Percentiles rank a stretch among this genome's conserved stretches.
phyloP scores from a whole-genome alignment of 2,888 invertebrate species.

The Lottia gigantea region DNA sequence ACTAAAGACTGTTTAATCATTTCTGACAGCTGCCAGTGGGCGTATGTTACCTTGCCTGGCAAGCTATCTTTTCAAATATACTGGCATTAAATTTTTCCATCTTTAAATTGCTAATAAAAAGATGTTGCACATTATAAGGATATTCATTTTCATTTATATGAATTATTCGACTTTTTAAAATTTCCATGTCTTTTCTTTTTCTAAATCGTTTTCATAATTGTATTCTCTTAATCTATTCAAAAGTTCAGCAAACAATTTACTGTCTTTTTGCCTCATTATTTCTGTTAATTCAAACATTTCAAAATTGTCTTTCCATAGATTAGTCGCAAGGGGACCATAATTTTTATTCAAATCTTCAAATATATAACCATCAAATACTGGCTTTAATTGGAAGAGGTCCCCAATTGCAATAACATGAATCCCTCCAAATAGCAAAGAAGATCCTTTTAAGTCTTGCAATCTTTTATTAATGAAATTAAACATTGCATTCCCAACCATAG shows the following conservation, averaged over 20 bases:
- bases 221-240: slow-evolving; percentile 38
- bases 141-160: slow-evolving; percentile 18
- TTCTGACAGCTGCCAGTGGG: no score
- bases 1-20: no score
- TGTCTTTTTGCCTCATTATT: slow-evolving; percentile 38
- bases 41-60: no score
- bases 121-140: slow-evolving; percentile 25
- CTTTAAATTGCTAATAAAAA: slow-evolving; percentile 32
- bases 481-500: slow-evolving; percentile 34
- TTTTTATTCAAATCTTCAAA: slow-evolving; percentile 24
- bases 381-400: slow-evolving; percentile 34
- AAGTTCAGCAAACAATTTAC: slow-evolving; percentile 35
- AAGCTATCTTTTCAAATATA: no score
- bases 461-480: slow-evolving; percentile 27
- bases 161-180: slow-evolving; percentile 25
- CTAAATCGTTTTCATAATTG: slow-evolving; percentile 21
- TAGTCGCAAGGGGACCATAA: slow-evolving; percentile 30
- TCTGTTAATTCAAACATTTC: slow-evolving; percentile 34
- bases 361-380: slow-evolving; percentile 31
- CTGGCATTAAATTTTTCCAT: slow-evolving; percentile 29
- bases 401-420: slow-evolving; percentile 32
- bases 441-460: slow-evolving; percentile 26
- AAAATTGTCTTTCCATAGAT: slow-evolving; percentile 35
- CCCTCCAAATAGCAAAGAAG: slow-evolving; percentile 29
- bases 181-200: slow-evolving; percentile 26